phyloP scores from a whole-genome alignment of 1,140 invertebrate species.

The Sminthurinus signatus region DNA sequence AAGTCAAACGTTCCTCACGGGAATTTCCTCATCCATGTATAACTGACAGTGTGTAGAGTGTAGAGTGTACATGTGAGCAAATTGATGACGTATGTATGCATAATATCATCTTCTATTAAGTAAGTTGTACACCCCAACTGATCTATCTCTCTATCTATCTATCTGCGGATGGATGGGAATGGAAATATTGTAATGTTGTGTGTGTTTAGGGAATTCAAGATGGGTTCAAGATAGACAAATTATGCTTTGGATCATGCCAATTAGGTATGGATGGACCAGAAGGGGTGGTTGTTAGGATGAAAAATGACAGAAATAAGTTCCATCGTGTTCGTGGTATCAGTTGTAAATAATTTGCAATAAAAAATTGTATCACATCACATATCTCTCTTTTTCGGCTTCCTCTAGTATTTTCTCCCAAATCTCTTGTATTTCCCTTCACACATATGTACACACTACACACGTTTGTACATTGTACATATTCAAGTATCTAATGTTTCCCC shows the following conservation, averaged over 20 bases:
- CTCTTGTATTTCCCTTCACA: not conserved
- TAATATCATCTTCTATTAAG: no score
- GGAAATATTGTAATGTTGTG: not conserved
- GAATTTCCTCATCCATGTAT: not conserved
- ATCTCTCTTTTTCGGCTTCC: conserved; percentile 22
- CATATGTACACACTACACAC: not conserved
- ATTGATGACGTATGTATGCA: no score
- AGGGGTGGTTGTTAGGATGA: conserved; percentile 27
- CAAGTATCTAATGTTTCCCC: not conserved
- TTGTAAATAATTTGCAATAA: conserved; percentile 32
- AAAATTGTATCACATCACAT: conserved; percentile 24
- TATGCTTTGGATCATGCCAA: conserved; percentile 27
- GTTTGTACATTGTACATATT: no score
- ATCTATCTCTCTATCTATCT: not conserved
- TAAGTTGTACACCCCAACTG: not conserved
- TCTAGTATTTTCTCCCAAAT: conserved; percentile 4
- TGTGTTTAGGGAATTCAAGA: conserved; percentile 2
- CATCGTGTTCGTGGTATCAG: conserved; percentile 25
- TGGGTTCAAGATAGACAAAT: conserved; percentile 22
- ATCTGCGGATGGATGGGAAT: not conserved
- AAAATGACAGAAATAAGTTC: conserved; percentile 32
- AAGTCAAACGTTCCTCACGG: conserved; percentile 2
- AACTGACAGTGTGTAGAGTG: not conserved
- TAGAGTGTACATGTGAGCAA: no score
- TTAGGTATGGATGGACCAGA: conserved; percentile 25